phyloP scores from a whole-genome alignment of 2,888 invertebrate species.

The Cataglyphis rosenhaueri region DNA sequence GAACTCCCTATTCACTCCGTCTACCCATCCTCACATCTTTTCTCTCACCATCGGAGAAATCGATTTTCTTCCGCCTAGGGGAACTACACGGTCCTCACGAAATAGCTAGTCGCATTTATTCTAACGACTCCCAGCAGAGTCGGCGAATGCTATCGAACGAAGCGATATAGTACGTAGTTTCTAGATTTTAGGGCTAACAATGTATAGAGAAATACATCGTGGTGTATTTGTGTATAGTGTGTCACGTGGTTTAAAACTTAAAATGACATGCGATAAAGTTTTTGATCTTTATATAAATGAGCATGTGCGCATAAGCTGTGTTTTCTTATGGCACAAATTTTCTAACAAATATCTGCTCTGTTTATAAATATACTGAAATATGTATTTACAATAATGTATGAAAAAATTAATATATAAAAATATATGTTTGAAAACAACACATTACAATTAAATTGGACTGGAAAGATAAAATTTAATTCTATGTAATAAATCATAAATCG shows the following conservation, averaged over 20 bases:
- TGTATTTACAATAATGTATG: neutral
- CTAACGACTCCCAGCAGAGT: conserved; percentile 51
- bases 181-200: conserved; percentile 43
- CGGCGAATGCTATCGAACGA: conserved; percentile 37
- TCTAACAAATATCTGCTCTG: neutral
- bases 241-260: neutral
- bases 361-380: neutral
- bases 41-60: conserved; percentile 49
- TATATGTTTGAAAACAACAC: neutral
- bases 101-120: conserved; percentile 54
- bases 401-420: neutral
- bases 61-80: conserved; percentile 49
- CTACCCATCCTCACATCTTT: conserved; percentile 42
- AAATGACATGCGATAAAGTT: neutral
- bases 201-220: neutral
- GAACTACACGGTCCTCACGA: conserved; percentile 30
- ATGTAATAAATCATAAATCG: neutral
- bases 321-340: neutral
- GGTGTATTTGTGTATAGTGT: neutral
- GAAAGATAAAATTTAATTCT: neutral
- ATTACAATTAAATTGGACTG: neutral
- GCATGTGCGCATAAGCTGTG: too few species aligned
- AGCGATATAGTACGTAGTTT: conserved; percentile 5
- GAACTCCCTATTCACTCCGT: conserved; percentile 5
- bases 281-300: neutral